Evolutionary conservation across 1,140 invertebrate species (phyloP), one percentile per base, ranked within the genome.

Genomic region (Thaumatotibia leucotreta): DNA sequence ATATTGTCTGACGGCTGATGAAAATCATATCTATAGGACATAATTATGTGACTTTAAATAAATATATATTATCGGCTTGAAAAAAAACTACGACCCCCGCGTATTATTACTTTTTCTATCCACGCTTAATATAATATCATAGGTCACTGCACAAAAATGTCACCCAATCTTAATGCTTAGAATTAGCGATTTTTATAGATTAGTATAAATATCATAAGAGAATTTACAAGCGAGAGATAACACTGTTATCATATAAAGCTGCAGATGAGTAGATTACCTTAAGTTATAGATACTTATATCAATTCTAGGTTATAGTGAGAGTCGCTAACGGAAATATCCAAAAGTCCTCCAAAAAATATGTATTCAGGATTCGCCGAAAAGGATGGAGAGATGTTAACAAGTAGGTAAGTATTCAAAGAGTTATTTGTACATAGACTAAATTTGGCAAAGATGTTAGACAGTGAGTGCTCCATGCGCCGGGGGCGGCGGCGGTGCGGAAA

Each of bases 281-380:
- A 61, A 58, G 32, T 61, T 67, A 49, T 74, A 74, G 58, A 68
- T 66, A 65, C 72, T 75, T 81, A 73, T 6, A 67, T 67, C 65
- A 70, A 66, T 69, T 75, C 63, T 72, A 74, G 49, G 64, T 68
- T 72, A 74, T 52, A 65, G 76, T 74, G 76, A 77, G 73, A 80
- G 65, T 76, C 65, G 69, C 75, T 81, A 79, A 77, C 77, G 79
- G 79, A 79, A 76, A 74, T 79, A 81, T 81, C 79, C 79, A 81
- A 81, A 79, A 81, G 68, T 79, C 68, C 66, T 81, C 79, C 69
- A 81, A 81, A 81, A 81, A 72, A 77, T 76, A 79, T 71, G 64
- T 74, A 64, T 68, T 75, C 68, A 77, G 69, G 63, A 69, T 73
- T 70, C 66, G 64, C 64, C 68, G 68, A 67, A 66, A 72, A 75